phyloP scores from a whole-genome alignment of 1,140 invertebrate species.

The Rhagoletis zephyria region DNA sequence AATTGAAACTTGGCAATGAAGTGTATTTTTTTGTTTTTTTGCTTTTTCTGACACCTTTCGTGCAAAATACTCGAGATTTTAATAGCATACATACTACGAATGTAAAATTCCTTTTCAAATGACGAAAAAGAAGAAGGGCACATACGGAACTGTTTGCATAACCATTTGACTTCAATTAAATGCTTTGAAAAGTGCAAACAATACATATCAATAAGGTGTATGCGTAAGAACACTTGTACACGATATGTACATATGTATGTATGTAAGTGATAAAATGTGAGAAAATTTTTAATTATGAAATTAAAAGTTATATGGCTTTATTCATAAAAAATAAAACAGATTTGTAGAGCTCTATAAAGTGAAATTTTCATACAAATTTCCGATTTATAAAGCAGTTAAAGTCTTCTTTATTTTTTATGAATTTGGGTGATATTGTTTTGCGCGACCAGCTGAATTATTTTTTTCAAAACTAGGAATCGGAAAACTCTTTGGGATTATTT shows the following conservation, averaged over 20 bases:
- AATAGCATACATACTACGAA: not conserved
- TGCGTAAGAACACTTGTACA: not conserved
- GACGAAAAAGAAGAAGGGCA: not conserved
- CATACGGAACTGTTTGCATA: constrained; percentile 32
- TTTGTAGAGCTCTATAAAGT: no score
- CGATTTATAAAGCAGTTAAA: no score
- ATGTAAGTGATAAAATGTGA: not conserved
- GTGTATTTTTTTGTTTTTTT: not conserved
- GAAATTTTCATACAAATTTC: no score
- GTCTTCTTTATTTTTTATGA: no score
- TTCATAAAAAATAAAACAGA: no score
- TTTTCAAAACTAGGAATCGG: no score
- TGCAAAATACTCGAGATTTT: constrained; percentile 17
- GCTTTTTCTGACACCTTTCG: constrained; percentile 9
- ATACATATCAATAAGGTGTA: not conserved
- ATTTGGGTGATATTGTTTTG: no score
- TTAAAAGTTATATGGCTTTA: no score
- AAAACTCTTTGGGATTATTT: no score
- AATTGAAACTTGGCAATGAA: constrained; percentile 27
- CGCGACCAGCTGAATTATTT: no score
- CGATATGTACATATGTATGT: not conserved
- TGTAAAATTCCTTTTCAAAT: not conserved
- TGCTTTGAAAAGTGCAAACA: not conserved
- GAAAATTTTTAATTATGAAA: no score
- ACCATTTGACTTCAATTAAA: constrained; percentile 35